Conservation (phyloP, 2,888 invertebrate species). For the Caenorhabditis becei region DNA sequence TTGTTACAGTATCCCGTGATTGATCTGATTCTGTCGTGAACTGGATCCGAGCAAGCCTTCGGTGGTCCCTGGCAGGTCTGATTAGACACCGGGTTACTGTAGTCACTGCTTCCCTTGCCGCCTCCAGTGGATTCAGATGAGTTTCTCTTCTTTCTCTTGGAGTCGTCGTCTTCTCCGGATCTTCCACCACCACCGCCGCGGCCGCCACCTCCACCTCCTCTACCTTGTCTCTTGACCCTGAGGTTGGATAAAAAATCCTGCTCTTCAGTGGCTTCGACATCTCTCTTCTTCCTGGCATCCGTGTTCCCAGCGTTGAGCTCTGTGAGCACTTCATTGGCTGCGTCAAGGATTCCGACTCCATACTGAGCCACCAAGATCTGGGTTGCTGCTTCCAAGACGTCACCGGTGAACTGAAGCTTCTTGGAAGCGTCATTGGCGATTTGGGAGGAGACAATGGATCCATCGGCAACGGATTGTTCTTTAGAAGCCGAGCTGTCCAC, state of each 20-base stretch:
- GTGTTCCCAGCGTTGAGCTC: constrained; percentile 16
- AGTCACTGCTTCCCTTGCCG: constrained; percentile 14
- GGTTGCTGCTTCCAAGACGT: constrained; percentile 54
- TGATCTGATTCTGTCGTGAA: constrained; percentile 56
- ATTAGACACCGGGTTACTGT: constrained; percentile 14
- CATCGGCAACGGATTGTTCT: constrained; percentile 46
- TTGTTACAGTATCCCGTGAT: constrained; percentile 92
- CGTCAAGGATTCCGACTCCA: constrained; percentile 38
- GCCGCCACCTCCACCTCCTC: constrained; percentile 22
- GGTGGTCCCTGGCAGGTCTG: constrained; percentile 48
- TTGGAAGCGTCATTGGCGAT: constrained; percentile 51
- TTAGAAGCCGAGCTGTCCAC: constrained; percentile 10
- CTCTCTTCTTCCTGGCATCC: constrained; percentile 36
- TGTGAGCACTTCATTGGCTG: constrained; percentile 49
- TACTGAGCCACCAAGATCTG: constrained; percentile 51
- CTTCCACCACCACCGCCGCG: constrained; percentile 17
- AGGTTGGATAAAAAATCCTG: constrained; percentile 14
- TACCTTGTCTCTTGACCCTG: constrained; percentile 28
- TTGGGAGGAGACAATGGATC: constrained; percentile 51
- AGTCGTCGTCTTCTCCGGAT: constrained; percentile 5
- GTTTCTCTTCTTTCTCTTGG: constrained; percentile 33
- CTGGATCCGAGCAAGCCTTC: constrained; percentile 36
- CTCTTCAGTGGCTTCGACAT: neutral
- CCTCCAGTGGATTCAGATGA: constrained; percentile 12
- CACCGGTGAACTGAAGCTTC: constrained; percentile 50